phyloP scores from a whole-genome alignment of 2,888 invertebrate genomes.

The Pyrgus malvae region DNA sequence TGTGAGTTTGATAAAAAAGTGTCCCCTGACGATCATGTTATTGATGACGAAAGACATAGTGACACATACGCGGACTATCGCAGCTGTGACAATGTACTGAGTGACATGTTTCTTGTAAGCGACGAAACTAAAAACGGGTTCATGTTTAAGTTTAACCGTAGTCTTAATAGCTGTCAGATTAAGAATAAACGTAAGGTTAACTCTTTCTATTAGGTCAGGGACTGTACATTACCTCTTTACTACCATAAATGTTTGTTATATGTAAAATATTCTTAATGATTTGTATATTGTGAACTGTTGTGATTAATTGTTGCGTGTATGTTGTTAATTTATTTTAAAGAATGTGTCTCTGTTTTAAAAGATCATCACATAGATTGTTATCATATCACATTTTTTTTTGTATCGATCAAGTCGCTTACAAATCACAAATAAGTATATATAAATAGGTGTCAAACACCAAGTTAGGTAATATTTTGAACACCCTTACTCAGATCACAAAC shows the following conservation, averaged over 20 bases:
- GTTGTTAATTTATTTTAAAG: neutral
- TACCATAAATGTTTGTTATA: neutral
- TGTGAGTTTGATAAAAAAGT: conserved; percentile 34
- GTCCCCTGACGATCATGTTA: conserved; percentile 28
- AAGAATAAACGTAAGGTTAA: conserved; percentile 63
- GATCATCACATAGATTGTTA: too few species aligned
- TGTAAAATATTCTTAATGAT: neutral
- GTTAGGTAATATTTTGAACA: too few species aligned
- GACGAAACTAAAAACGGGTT: conserved; percentile 60
- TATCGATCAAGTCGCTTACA: too few species aligned
- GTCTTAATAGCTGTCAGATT: conserved; percentile 68
- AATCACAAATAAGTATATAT: too few species aligned
- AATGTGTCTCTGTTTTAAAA: too few species aligned
- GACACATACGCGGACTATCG: conserved; percentile 66
- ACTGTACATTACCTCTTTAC: neutral
- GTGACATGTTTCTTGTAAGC: conserved; percentile 46
- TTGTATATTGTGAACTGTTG: conserved; percentile 4
- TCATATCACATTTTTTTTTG: too few species aligned
- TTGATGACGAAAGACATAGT: conserved; percentile 59
- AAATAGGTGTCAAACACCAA: too few species aligned
- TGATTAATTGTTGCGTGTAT: neutral
- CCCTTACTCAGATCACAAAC: too few species aligned
- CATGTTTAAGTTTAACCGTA: conserved; percentile 69
- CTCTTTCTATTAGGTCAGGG: conserved; percentile 41
- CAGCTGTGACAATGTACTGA: conserved; percentile 48